phyloP scores from a whole-genome alignment of 2,797 vertebrate species.

The Parauchenoglanis punctatus region DNA sequence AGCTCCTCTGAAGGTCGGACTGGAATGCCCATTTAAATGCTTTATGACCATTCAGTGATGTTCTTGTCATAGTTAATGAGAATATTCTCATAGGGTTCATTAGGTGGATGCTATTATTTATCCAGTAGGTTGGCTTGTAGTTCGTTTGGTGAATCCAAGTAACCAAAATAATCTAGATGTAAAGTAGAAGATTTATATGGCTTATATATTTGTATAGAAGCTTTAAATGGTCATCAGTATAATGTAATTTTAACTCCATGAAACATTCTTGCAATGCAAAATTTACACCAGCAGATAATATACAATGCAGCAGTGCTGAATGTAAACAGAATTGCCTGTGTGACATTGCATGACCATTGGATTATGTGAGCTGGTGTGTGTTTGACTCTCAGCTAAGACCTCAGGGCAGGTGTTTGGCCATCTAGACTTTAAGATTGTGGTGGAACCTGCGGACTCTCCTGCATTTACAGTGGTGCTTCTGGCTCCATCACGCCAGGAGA shows the following conservation, averaged over 20 bases:
- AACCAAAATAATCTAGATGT: neutral
- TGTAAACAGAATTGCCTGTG: neutral
- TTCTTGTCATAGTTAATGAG: conserved; percentile 29
- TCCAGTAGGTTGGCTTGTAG: conserved; percentile 6
- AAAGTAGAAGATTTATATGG: neutral
- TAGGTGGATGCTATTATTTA: conserved; percentile 32
- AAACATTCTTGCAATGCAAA: neutral
- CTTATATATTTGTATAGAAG: neutral
- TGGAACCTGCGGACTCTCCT: conserved; percentile 85
- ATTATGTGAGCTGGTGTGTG: conserved; percentile 19
- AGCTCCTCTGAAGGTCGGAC: conserved; percentile 30
- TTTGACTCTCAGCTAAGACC: conserved; percentile 78
- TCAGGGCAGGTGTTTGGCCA: conserved; percentile 93
- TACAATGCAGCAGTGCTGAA: neutral
- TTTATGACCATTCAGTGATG: conserved; percentile 34
- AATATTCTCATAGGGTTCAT: conserved; percentile 33
- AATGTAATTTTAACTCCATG: neutral
- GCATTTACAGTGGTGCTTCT: conserved; percentile 92
- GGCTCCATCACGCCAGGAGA: conserved; percentile 93
- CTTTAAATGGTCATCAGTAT: neutral
- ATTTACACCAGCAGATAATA: neutral
- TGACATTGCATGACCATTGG: neutral
- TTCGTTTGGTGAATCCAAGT: conserved; percentile 16
- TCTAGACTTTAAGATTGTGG: conserved; percentile 94
- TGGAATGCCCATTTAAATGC: conserved; percentile 33